Percentiles rank a stretch among this genome's conserved stretches.
These are phyloP conservation scores for Bilobella aurantiaca DNA, from an alignment of 1,140 invertebrate species.

Conservation along the genomic window DNA sequence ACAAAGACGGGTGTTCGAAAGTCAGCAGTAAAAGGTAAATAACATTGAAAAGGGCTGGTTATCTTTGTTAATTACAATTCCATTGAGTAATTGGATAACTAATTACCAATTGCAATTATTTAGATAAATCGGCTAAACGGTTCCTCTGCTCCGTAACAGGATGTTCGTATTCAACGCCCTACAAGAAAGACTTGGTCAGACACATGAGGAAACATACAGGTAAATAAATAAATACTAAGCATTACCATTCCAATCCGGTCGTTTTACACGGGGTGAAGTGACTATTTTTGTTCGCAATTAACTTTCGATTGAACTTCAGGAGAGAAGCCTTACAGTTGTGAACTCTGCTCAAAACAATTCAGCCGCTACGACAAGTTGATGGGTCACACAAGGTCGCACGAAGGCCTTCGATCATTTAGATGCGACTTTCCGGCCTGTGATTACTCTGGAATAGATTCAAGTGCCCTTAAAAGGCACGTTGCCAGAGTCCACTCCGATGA, in stretches of 20 bases:
- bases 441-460: conserved; percentile 35
- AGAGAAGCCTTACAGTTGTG: conserved; percentile 60
- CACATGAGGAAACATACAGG: conserved; percentile 40
- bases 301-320: conserved; percentile 42
- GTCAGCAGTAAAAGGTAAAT: too few species aligned
- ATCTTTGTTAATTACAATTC: neutral
- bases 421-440: conserved; percentile 40
- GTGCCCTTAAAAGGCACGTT: conserved; percentile 36
- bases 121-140: neutral
- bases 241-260: too few species aligned
- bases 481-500: conserved; percentile 36
- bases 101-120: neutral
- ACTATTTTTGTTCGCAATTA: conserved; percentile 8
- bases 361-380: conserved; percentile 55
- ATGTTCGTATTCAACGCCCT: conserved; percentile 37
- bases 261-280: neutral
- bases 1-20: too few species aligned
- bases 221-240: conserved; percentile 17
- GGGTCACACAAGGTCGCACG: conserved; percentile 53
- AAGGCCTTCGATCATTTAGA: conserved; percentile 52
- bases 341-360: conserved; percentile 60
- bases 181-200: conserved; percentile 38
- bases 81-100: too few species aligned
- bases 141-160: conserved; percentile 31
- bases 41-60: neutral